These are phyloP conservation scores for Antennarius striatus DNA, from an alignment of 2,113 vertebrate genomes.

Conservation along the genomic window DNA sequence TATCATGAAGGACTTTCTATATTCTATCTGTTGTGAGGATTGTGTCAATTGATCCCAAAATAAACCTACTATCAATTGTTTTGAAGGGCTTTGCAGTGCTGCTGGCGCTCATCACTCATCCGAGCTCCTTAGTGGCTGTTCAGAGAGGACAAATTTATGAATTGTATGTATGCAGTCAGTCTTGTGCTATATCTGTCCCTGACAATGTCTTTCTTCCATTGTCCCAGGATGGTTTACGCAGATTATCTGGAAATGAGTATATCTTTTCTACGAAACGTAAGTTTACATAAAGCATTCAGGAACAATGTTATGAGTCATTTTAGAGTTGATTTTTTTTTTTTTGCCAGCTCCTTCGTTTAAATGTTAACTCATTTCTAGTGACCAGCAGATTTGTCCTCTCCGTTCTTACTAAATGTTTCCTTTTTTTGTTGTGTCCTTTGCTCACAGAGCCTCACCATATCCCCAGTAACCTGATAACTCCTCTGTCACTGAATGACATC, in stretches of 20 bases:
- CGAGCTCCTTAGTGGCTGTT: not conserved
- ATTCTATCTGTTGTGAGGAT: no score
- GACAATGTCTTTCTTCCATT: conserved; percentile 8
- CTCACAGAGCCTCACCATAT: conserved; percentile 85
- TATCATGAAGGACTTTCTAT: no score
- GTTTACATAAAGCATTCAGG: conserved; percentile 55
- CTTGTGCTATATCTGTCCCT: not conserved
- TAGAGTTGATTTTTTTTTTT: not conserved
- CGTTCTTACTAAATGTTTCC: conserved; percentile 15
- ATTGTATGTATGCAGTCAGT: not conserved
- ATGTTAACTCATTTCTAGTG: not conserved
- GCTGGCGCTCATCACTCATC: not conserved
- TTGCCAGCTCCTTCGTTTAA: not conserved
- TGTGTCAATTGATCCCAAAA: no score
- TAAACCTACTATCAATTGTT: no score
- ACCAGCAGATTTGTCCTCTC: not conserved
- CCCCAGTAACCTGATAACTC: conserved; percentile 79
- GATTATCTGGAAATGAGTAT: conserved; percentile 93
- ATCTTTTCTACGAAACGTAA: conserved; percentile 92
- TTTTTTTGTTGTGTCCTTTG: conserved; percentile 4
- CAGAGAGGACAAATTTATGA: not conserved
- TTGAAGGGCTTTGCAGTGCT: no score
- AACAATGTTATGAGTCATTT: not conserved
- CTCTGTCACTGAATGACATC: conserved; percentile 87
- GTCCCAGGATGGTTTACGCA: conserved; percentile 90